phyloP scores from a whole-genome alignment of 2,888 invertebrate genomes.

The Elysia crispata region DNA sequence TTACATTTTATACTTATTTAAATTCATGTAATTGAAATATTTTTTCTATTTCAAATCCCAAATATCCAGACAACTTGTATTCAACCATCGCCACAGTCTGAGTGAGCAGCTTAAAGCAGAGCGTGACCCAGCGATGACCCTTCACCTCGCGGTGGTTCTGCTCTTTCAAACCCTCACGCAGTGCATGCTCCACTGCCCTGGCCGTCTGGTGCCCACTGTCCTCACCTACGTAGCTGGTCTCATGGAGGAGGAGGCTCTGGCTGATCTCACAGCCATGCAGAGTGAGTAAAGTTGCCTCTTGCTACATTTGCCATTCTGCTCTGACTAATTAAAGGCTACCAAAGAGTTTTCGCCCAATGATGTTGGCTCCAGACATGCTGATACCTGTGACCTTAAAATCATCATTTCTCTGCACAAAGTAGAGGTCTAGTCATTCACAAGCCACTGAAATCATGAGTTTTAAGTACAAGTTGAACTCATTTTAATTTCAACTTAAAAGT shows the following conservation, averaged over 20 bases:
- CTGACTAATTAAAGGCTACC: no score
- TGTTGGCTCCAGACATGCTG: no score
- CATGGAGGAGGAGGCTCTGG: conserved; percentile 83
- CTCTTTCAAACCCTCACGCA: conserved; percentile 90
- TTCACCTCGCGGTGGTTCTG: conserved; percentile 78
- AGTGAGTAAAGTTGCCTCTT: conserved; percentile 81
- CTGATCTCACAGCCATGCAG: conserved; percentile 85
- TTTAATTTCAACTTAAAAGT: no score
- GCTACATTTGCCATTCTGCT: no score
- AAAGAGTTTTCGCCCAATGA: background rate
- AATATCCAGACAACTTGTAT: conserved; percentile 83
- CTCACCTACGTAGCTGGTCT: conserved; percentile 85
- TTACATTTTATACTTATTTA: no score
- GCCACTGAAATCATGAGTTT: background rate
- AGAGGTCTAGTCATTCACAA: no score
- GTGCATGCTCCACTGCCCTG: conserved; percentile 93
- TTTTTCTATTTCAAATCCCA: no score
- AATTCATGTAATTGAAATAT: no score
- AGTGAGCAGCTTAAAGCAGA: conserved; percentile 85
- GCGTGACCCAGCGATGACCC: conserved; percentile 72
- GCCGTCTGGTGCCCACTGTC: conserved; percentile 91
- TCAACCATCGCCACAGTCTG: conserved; percentile 88
- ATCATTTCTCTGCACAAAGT: no score
- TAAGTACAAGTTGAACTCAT: background rate
- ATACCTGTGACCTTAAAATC: background rate